Base-by-base conservation (phyloP, 2,113 vertebrate species). In the Takifugu bimaculatus region DNA sequence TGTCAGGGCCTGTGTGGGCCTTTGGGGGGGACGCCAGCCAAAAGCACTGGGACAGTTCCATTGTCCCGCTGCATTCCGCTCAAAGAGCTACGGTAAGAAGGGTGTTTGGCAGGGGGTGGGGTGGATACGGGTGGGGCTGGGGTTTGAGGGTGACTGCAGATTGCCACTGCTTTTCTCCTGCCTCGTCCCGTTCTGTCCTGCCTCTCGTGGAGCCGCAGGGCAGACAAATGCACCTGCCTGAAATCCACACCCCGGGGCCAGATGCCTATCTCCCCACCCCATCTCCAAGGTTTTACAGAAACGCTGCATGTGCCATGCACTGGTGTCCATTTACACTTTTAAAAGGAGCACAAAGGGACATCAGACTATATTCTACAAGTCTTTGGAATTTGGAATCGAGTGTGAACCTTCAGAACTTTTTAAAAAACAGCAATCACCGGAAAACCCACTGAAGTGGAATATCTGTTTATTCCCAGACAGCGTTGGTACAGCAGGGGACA, bases 201-300 rank as follows among this genome's bases (percentile, higher is more conserved):
- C 84, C 81, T 82, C 78, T 75, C 13, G 69, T 80, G 78, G 67
- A 79, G 78, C 65, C 43, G 29, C 14, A 48, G 72, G 79, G 80
- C 72, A 66, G 80, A 54, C 72, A 20, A 82, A 80, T 85, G 85
- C 89, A 91, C 90, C 89, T 90, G 90, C 87, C 81, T 89, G 86
- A 89, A 88, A 91, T 82, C 80, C 74, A 89, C 63, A 86, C 89
- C 85, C 80, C 32, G 57, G 74, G 85, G 76, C 82, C 73, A 79
- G 80, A 80, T 67, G 81, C 76, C 75, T 86, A 83, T 90, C 88
- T 81, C 70, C 65, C 63, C 44, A 5, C 44, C 45, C 70, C 75
- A 79, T 81, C 75, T 69, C 70, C 50, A 50, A 63, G 63, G 62
- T 75, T 82, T 87, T 76, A 78, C 75, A 86, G 79, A 78, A 86